phyloP scores from a whole-genome alignment of 2,113 vertebrate genomes.

The Pseudorectes ferrugineus region DNA sequence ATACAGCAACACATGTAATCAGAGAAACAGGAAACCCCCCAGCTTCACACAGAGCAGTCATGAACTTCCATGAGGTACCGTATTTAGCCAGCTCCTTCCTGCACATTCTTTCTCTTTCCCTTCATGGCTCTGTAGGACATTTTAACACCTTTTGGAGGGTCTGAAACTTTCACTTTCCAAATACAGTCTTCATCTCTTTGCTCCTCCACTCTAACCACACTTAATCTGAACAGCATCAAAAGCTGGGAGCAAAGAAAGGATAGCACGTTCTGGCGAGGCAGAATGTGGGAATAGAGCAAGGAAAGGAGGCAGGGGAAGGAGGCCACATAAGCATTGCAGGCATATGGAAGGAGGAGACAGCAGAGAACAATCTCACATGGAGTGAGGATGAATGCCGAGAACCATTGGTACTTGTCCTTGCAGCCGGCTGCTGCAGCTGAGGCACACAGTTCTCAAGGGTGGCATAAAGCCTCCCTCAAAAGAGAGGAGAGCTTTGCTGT shows the following conservation, averaged over 20 bases:
- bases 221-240: not conserved
- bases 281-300: not conserved
- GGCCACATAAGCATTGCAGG: not conserved
- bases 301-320: not conserved
- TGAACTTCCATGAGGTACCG: not conserved
- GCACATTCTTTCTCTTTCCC: not conserved
- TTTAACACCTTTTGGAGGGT: not conserved
- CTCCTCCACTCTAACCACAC: not conserved
- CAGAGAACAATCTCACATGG: not conserved
- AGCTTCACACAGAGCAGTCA: not conserved
- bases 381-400: not conserved
- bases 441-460: not conserved
- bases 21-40: not conserved
- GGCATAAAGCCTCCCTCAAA: not conserved
- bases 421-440: not conserved
- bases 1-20: not conserved
- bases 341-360: not conserved
- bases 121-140: not conserved
- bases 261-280: not conserved
- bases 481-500: not conserved
- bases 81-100: not conserved
- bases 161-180: not conserved
- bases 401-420: not conserved
- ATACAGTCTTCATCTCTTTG: not conserved
- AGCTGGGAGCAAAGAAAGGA: not conserved